Base-by-base conservation (phyloP, 2,113 vertebrate genomes). In the Mastomys natalensis region DNA sequence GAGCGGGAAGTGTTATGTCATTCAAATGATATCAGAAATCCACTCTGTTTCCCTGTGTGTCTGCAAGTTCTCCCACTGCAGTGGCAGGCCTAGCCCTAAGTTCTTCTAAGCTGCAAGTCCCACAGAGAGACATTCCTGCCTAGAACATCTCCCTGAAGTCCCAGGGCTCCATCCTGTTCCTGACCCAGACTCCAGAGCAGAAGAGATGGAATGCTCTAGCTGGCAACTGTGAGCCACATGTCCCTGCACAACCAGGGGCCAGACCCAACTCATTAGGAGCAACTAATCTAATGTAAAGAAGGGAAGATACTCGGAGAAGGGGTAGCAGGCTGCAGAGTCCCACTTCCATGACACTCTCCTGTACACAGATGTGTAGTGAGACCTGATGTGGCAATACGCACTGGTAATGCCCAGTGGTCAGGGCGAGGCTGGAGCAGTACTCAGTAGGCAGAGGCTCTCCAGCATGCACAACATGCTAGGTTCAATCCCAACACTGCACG, bases 261-360 rank as follows among this genome's bases (percentile, higher is more conserved):
- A 40, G 74, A 17, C 13, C 21, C 43, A 40, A 2, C 26, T 77
- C 34, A 21, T 58, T 34, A 19, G 5, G 43, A 51, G 48, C 6
- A 88, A 45, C 29, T 2, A 7, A 31, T 78, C 58, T 19, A 40
- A 68, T 21, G 6, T 7, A 24, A 34, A 58, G 22, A n/a, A 53
- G 3, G 64, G 2, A 26, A 21, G 37, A 26, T 70, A 43, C 60
- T 15, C 22, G 0, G 5, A 81, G 37, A 34, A 66, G 22, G 48
- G 53, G 13, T 6, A 55, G 24, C 4, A 3, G 5, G 43, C 10
- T 0, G 4, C 40, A 34, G 15, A 86, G 0, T 31, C 55, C 3
- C 15, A 15, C 3, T 2, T 22, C 66, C 40, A 73, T 73, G 70
- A 19, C 19, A 73, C n/a, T 82, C 40, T 37, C 22, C 43, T 40